Evolutionary conservation across 2,797 vertebrate genomes (phyloP).

Genomic region (Muraenolepis orangiensis): DNA sequence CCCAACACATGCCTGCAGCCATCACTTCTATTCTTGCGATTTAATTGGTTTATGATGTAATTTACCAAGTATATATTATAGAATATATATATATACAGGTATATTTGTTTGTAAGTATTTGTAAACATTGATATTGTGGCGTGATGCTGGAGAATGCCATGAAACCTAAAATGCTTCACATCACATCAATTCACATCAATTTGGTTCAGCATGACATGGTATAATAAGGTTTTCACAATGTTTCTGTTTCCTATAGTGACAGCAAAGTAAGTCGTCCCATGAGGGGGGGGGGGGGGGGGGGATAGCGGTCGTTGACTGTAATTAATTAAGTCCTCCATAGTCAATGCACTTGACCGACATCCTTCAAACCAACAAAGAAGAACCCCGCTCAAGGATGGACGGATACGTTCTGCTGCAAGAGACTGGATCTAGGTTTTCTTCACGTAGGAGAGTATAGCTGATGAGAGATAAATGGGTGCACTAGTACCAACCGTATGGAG

Average conservation of each 20-base stretch:
- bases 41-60: background rate
- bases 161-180: background rate
- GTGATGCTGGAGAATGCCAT: background rate
- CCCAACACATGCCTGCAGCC: background rate
- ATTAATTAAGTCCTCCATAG: background rate
- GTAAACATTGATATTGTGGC: background rate
- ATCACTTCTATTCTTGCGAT: background rate
- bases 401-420: background rate
- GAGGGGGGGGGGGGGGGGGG: background rate
- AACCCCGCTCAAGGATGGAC: background rate
- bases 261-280: background rate
- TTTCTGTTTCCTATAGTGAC: background rate
- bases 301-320: background rate
- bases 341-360: background rate
- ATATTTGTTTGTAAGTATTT: background rate
- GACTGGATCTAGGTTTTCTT: background rate
- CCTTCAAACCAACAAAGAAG: background rate
- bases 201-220: background rate
- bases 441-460: background rate
- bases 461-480: background rate
- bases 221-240: background rate
- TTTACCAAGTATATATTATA: background rate
- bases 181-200: background rate
- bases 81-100: background rate
- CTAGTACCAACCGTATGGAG: background rate